phyloP scores from a whole-genome alignment of 35 echinoderm and acorn worm genomes.

The Apostichopus parvimensis region DNA sequence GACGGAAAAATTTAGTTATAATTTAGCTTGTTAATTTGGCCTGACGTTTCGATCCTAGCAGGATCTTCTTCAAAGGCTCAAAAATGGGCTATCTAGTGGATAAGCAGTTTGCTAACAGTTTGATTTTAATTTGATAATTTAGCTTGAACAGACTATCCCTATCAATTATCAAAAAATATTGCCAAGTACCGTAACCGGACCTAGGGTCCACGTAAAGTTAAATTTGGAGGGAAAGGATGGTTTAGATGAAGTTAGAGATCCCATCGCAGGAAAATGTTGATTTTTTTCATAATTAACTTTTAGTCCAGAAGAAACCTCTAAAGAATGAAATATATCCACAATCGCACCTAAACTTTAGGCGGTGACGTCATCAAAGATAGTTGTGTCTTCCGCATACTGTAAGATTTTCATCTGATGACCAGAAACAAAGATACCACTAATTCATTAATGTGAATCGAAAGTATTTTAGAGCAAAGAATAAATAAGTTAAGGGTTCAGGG shows the following conservation, averaged over 20 bases:
- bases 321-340: slow-evolving; percentile 14
- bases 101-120: no score
- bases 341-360: not conserved
- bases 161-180: not conserved
- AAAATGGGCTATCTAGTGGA: no score
- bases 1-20: not conserved
- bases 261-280: not conserved
- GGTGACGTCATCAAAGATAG: not conserved
- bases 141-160: not conserved
- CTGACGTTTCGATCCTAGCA: no score
- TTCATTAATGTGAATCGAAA: not conserved
- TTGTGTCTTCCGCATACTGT: not conserved
- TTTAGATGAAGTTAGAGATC: not conserved
- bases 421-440: not conserved
- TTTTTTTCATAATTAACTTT: not conserved
- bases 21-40: not conserved
- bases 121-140: no score
- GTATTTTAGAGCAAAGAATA: not conserved
- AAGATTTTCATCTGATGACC: not conserved
- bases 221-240: not conserved
- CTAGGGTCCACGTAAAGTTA: not conserved
- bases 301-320: not conserved
- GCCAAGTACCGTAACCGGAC: not conserved
- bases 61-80: no score
- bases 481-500: not conserved